phyloP scores from a whole-genome alignment of 2,797 vertebrate species.

The Novumbra hubbsi region DNA sequence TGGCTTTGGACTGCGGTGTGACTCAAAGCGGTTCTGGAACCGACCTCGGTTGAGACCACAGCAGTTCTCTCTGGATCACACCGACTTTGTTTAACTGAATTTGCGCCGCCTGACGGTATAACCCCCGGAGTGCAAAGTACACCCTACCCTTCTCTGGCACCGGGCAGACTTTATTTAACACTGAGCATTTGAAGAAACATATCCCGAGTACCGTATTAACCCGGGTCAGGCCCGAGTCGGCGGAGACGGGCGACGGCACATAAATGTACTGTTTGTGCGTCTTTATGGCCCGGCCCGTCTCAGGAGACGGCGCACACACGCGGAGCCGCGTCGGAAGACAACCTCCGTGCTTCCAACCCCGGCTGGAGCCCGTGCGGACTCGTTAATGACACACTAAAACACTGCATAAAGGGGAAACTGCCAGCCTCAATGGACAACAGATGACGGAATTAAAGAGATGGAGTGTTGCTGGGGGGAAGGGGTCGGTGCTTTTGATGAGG shows the following conservation, averaged over 20 bases:
- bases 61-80: neutral
- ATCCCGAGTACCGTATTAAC: neutral
- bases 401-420: constrained; percentile 70
- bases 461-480: constrained; percentile 68
- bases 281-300: constrained; percentile 53
- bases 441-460: constrained; percentile 80
- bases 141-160: neutral
- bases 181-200: neutral
- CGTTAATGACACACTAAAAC: constrained; percentile 76
- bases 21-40: neutral
- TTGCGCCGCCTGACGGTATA: neutral
- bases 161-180: neutral
- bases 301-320: constrained; percentile 37
- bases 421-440: constrained; percentile 78
- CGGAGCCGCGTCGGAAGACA: constrained; percentile 48
- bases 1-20: neutral
- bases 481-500: constrained; percentile 67
- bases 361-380: constrained; percentile 64
- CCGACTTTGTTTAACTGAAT: neutral
- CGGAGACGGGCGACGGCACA: too few relatives aligned
- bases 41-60: neutral
- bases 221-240: too few relatives aligned
- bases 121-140: neutral
- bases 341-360: constrained; percentile 50
- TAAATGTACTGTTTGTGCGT: neutral